Evolutionary conservation across 2,888 invertebrate genomes (phyloP).

Genomic region (Caenorhabditis angaria): DNA sequence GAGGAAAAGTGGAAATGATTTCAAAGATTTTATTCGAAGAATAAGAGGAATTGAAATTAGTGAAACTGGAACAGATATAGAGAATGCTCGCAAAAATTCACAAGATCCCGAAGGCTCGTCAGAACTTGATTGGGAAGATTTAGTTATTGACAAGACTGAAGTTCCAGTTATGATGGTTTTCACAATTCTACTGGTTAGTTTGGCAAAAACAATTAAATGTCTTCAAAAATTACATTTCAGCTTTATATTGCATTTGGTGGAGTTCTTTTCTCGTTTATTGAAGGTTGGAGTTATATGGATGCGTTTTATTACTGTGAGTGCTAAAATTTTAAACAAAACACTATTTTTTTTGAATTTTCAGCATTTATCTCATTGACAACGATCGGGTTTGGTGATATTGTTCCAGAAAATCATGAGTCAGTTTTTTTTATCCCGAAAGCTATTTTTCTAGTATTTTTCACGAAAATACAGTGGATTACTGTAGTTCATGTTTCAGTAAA

Average conservation of each 20-base stretch:
- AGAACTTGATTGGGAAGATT: constrained; percentile 47
- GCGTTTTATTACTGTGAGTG: constrained; percentile 75
- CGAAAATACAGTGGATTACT: too few relatives aligned
- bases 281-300: constrained; percentile 75
- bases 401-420: constrained; percentile 70
- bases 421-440: constrained; percentile 23
- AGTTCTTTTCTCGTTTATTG: constrained; percentile 72
- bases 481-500: too few relatives aligned
- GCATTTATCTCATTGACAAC: constrained; percentile 72
- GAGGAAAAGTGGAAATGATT: neutral
- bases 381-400: constrained; percentile 71
- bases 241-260: constrained; percentile 74
- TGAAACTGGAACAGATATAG: constrained; percentile 8
- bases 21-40: constrained; percentile 19
- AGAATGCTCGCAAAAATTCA: constrained; percentile 18
- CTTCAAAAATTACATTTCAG: constrained; percentile 33
- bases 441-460: too few relatives aligned
- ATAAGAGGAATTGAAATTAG: constrained; percentile 14
- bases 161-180: constrained; percentile 72
- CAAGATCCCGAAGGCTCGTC: constrained; percentile 27
- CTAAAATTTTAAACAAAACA: neutral
- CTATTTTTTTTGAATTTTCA: constrained; percentile 30
- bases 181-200: constrained; percentile 69
- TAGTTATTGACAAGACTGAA: constrained; percentile 64
- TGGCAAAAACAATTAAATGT: neutral